Evolutionary conservation across 2,888 invertebrate species (phyloP).

Genomic region (Dryomyza anilis): DNA sequence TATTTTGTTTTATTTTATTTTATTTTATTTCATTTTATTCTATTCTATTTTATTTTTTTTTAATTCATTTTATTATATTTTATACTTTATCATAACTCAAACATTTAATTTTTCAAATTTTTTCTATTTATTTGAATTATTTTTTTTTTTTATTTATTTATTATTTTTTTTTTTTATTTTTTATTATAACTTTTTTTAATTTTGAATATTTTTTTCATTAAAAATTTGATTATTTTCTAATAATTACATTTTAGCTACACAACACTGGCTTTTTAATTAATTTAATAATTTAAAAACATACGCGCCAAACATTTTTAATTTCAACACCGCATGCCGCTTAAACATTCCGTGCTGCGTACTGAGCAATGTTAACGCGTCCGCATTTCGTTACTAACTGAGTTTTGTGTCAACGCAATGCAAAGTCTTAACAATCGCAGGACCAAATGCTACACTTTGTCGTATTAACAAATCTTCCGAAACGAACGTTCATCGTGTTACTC

Average conservation of each 20-base stretch:
- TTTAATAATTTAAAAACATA: too few species aligned
- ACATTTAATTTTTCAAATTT: not conserved
- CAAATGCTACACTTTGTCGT: too few species aligned
- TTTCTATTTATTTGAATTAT: not conserved
- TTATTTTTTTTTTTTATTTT: not conserved
- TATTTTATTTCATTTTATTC: not conserved
- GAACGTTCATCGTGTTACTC: too few species aligned
- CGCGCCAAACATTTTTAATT: conserved; percentile 11
- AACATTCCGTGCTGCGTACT: too few species aligned
- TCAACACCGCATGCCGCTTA: too few species aligned
- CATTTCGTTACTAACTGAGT: conserved; percentile 2
- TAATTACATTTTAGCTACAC: too few species aligned
- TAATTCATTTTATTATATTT: not conserved
- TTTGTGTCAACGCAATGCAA: not conserved
- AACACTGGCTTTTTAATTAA: too few species aligned
- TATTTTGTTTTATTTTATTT: not conserved
- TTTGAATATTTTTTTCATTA: not conserved
- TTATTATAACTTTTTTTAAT: not conserved
- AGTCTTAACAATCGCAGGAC: conserved; percentile 4
- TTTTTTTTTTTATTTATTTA: not conserved
- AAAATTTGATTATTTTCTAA: not conserved
- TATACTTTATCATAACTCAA: too few species aligned
- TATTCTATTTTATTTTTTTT: not conserved
- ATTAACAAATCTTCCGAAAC: too few species aligned
- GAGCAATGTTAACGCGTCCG: not conserved